Evolutionary conservation across 2,797 vertebrate species (phyloP).

Genomic region (Danio kyathit): DNA sequence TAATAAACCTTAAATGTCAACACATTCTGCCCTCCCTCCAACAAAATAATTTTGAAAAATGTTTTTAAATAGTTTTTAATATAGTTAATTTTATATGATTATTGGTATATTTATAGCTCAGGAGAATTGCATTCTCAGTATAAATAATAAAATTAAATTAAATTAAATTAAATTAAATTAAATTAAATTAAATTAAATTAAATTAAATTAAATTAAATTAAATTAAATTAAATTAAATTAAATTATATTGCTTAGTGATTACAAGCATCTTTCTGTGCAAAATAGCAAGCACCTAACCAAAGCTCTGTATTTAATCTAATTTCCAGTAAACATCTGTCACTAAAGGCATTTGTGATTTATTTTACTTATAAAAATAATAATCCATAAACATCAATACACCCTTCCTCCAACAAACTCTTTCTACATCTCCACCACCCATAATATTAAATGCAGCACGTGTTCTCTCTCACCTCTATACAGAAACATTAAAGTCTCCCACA

Average conservation of each 20-base stretch:
- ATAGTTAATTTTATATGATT: too few species aligned
- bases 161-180: too few species aligned
- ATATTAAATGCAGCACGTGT: not conserved
- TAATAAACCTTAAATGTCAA: not conserved
- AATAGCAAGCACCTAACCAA: not conserved
- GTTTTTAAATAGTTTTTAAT: too few species aligned
- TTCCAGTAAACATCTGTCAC: not conserved
- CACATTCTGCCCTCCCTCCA: not conserved
- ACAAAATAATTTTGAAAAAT: too few species aligned
- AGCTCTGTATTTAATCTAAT: not conserved
- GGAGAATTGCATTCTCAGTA: not conserved
- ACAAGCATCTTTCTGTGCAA: not conserved
- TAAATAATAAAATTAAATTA: too few species aligned
- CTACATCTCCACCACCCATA: slow-evolving; percentile 15
- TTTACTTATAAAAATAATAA: not conserved
- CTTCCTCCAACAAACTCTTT: not conserved
- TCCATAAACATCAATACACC: not conserved
- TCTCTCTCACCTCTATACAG: slow-evolving; percentile 91
- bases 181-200: too few species aligned
- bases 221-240: too few species aligned
- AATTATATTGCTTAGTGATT: not conserved
- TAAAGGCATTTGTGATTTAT: too few species aligned
- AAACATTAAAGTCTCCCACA: slow-evolving; percentile 93
- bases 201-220: too few species aligned
- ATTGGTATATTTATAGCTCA: not conserved